A percentile compares a stretch with the other conserved stretches of the same genome.
Conservation (phyloP, 2,888 invertebrate genomes). For the Epinotia demarniana region DNA sequence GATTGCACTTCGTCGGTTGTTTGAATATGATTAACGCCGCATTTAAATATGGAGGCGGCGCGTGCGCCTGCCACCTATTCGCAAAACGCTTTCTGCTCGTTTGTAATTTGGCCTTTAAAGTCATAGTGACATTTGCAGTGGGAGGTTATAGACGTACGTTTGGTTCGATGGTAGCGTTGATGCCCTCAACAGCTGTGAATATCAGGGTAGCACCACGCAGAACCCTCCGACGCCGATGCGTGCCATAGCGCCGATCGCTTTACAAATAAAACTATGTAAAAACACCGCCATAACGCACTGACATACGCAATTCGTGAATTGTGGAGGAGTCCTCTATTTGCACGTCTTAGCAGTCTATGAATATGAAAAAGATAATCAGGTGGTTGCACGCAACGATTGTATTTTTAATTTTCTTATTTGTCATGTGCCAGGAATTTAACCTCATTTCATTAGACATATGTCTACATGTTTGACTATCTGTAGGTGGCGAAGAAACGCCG, state of each 20-base stretch:
- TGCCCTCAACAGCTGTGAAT: not conserved
- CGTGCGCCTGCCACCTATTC: slow-evolving; percentile 13
- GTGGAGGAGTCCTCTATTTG: not conserved
- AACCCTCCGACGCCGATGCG: slow-evolving; percentile 16
- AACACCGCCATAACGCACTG: slow-evolving; percentile 9
- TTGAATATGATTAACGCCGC: slow-evolving; percentile 31
- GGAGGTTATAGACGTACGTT: not conserved
- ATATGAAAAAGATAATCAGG: slow-evolving; percentile 15
- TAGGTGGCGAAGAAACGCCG: slow-evolving; percentile 70
- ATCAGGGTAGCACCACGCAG: not conserved
- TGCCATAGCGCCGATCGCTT: slow-evolving; percentile 3
- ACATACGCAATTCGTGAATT: slow-evolving; percentile 4
- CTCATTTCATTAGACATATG: slow-evolving; percentile 7
- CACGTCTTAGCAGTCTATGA: slow-evolving; percentile 14
- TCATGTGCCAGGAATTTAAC: slow-evolving; percentile 27
- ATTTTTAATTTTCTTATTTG: slow-evolving; percentile 27
- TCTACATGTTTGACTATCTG: slow-evolving; percentile 45
- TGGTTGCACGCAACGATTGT: slow-evolving; percentile 32
- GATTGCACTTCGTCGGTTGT: slow-evolving; percentile 38
- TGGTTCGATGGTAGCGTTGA: not conserved
- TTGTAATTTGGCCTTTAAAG: not conserved
- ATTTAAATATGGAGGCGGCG: slow-evolving; percentile 40
- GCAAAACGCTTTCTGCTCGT: not conserved
- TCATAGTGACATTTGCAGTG: not conserved
- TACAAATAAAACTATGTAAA: slow-evolving; percentile 20